These are phyloP conservation scores for Sebastes oblongus DNA, from an alignment of 2,797 vertebrate genomes.

Conservation along the genomic window DNA sequence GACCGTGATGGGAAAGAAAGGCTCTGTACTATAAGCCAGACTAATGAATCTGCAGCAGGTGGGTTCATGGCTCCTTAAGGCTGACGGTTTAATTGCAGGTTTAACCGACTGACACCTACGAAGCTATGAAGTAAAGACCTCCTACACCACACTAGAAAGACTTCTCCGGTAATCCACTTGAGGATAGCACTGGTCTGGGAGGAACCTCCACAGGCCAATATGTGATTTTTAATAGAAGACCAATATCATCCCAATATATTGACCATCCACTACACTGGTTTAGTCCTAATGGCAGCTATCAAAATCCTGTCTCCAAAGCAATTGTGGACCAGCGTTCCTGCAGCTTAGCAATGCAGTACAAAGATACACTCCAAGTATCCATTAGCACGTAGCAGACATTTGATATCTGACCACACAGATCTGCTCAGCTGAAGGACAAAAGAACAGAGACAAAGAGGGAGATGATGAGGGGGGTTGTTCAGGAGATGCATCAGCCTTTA, in stretches of 20 bases:
- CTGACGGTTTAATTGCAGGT: conserved; percentile 41
- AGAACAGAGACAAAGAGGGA: conserved; percentile 26
- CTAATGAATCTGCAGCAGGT: conserved; percentile 9
- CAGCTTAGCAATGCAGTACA: conserved; percentile 6
- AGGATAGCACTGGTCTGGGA: background rate
- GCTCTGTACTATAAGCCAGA: background rate
- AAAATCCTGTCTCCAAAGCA: conserved; percentile 2
- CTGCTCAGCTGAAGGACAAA: conserved; percentile 75
- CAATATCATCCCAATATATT: background rate
- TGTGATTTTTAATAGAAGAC: background rate
- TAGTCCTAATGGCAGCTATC: background rate
- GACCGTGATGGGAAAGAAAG: background rate
- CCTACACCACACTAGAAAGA: background rate
- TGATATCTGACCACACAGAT: conserved; percentile 73
- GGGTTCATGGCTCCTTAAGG: background rate
- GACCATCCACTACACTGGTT: background rate
- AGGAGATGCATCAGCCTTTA: conserved; percentile 46
- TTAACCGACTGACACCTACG: conserved; percentile 29
- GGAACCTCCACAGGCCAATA: background rate
- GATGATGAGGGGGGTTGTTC: conserved; percentile 6
- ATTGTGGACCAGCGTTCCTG: background rate
- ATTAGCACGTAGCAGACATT: conserved; percentile 71
- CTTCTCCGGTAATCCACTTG: background rate
- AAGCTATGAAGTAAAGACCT: conserved; percentile 22
- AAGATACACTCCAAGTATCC: conserved; percentile 49